Evolutionary conservation across 2,113 vertebrate species (phyloP), one percentile per base, ranked within the genome.

Genomic region (Hydrolagus affinis): DNA sequence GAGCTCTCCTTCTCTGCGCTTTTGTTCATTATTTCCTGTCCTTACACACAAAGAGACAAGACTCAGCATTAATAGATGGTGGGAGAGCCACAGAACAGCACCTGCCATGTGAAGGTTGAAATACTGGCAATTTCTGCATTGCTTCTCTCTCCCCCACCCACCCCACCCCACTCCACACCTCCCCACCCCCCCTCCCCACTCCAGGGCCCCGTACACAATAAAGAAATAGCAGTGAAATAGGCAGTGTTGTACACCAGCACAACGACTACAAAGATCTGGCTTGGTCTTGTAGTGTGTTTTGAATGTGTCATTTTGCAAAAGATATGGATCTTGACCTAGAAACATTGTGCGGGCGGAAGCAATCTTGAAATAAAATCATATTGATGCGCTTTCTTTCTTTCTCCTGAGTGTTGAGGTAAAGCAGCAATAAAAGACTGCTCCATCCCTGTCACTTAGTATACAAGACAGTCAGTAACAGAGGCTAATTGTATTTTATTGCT

Each of bases 401-500:
- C 66, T 19, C 78, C 17, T 83, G 60, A 83, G 78, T 91, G 92
- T 90, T 88, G 88, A 89, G 88, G 90, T 90, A 90, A 92, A 90
- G 89, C 89, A 86, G 89, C 88, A 87, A 87, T 89, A 91, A 90
- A 89, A 90, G 90, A 90, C 90, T 89, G 89, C 78, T 83, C 78
- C 30, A 60, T 9, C 78, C 66, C 60, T 88, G 89, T 88, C 89
- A 85, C 89, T 89, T 88, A 90, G 90, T 90, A 89, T 90, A 90
- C 90, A 91, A 91, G 89, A 89, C 88, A 87, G 89, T 87, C 85
- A 85, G 91, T 91, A 90, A 92, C 90, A 91, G 88, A 89, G 89
- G 90, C 89, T 91, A 90, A 90, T 89, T 90, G 89, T 90, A 89
- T 89, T 91, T 90, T 89, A 89, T 89, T 90, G 89, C 89, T 90